phyloP scores from a whole-genome alignment of 2,888 invertebrate species.

The Hemistola chrysoprasaria region DNA sequence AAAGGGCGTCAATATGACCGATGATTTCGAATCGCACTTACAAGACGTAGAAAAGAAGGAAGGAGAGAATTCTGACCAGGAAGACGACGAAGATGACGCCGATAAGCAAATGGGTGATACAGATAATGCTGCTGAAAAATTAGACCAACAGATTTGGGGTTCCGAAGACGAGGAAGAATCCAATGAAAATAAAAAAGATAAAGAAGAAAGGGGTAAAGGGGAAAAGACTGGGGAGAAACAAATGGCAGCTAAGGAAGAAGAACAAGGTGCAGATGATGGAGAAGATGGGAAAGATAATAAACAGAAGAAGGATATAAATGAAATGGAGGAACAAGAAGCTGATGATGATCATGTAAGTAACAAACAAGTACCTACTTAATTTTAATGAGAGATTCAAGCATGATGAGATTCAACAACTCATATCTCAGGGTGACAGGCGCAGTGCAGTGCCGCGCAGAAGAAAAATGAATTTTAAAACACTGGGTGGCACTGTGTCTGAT shows the following conservation, averaged over 20 bases:
- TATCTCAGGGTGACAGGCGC: no score
- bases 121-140: slow-evolving; percentile 90
- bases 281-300: slow-evolving; percentile 80
- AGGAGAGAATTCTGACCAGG: slow-evolving; percentile 82
- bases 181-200: slow-evolving; percentile 81
- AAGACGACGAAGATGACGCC: slow-evolving; percentile 89
- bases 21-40: slow-evolving; percentile 95
- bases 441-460: no score
- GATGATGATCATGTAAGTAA: slow-evolving; percentile 87
- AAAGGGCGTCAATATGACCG: slow-evolving; percentile 97
- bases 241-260: slow-evolving; percentile 87
- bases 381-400: no score
- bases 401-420: no score
- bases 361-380: background rate
- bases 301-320: slow-evolving; percentile 88
- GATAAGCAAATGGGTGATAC: slow-evolving; percentile 99
- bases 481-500: no score
- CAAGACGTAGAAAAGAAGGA: slow-evolving; percentile 89
- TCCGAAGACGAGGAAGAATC: slow-evolving; percentile 90
- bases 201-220: slow-evolving; percentile 84
- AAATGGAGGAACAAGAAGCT: slow-evolving; percentile 90
- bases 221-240: slow-evolving; percentile 86
- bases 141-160: slow-evolving; percentile 92
- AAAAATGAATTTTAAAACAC: no score
- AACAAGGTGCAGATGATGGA: slow-evolving; percentile 79